Base-by-base conservation (phyloP, 2,797 vertebrate species). In the Dryobates pubescens region DNA sequence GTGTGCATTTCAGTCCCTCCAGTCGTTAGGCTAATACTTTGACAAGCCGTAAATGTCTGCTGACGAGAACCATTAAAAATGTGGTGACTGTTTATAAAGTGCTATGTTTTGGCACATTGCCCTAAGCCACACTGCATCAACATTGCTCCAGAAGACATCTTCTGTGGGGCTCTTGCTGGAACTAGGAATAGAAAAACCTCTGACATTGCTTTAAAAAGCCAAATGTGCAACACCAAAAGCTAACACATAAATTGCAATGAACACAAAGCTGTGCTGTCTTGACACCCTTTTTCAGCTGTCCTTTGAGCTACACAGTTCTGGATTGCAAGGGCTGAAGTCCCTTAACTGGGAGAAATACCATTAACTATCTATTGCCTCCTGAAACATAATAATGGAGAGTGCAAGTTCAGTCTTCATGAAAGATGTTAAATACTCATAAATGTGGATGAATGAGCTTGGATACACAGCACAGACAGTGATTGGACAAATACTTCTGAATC, bases 221-320 rank as follows among this genome's bases (percentile, higher is more conserved):
- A 34, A 75, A 80, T 30, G 43, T 34, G 51, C 68, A 88, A 70
- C 41, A 70, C 61, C 67, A 56, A 92, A 89, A 92, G 59, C 53
- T 80, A 82, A 62, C 62, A 72, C 38, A 9, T 86, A 7, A 82
- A 86, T 81, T 82, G 86, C 14, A 0, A 88, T 56, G 79, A 87
- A 91, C 75, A 93, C 83, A 90, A 91, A 94, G 65, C 70, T 92
- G 78, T 77, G 65, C 86, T 79, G 56, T 86, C 83, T 88, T 82
- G 38, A 9, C 90, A 76, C 78, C 51, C 29, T 61, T 81, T 80
- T 91, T 72, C 81, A 96, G 75, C 58, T 92, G 56, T 82, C 72
- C 86, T 88, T 68, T 71, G 69, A 94, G 58, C 43, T 82, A 15
- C 0, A 1, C n/a, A 45, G 29, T 17, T 81, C 45, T 93, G 47